Percentiles rank a stretch among this genome's conserved stretches.
Evolutionary conservation across 2,888 invertebrate species (phyloP).

Genomic region (Halictus quadricinctus): DNA sequence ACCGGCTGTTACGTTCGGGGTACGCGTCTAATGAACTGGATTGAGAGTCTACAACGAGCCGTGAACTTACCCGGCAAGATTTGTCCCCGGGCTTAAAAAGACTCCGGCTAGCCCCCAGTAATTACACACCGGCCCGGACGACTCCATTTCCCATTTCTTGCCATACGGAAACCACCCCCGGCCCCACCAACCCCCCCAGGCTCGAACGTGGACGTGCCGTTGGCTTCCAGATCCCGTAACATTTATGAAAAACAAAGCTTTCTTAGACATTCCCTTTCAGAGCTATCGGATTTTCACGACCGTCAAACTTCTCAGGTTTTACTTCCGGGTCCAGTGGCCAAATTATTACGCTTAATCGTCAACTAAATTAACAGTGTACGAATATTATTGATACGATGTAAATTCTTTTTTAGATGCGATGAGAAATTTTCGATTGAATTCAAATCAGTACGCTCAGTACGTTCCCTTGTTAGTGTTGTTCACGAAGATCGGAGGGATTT

Average conservation of each 20-base stretch:
- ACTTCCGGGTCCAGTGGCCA: no score
- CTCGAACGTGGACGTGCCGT: background rate
- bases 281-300: background rate
- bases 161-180: background rate
- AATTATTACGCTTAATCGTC: background rate
- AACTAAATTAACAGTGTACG: no score
- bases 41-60: slow-evolving; percentile 40
- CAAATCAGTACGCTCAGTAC: background rate
- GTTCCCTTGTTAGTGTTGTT: background rate
- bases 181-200: background rate
- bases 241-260: background rate
- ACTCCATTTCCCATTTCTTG: slow-evolving; percentile 24
- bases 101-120: slow-evolving; percentile 21
- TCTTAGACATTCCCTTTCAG: background rate
- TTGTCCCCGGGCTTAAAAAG: slow-evolving; percentile 40
- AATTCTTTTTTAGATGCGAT: background rate
- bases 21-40: slow-evolving; percentile 50
- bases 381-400: no score
- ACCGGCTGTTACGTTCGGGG: slow-evolving; percentile 27
- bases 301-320: background rate
- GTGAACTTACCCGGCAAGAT: slow-evolving; percentile 42
- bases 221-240: background rate
- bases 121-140: slow-evolving; percentile 23
- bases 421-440: no score
- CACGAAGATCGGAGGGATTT: no score